These are phyloP conservation scores for Carassius gibelio DNA, from an alignment of 2,113 vertebrate species.

Conservation along the genomic window DNA sequence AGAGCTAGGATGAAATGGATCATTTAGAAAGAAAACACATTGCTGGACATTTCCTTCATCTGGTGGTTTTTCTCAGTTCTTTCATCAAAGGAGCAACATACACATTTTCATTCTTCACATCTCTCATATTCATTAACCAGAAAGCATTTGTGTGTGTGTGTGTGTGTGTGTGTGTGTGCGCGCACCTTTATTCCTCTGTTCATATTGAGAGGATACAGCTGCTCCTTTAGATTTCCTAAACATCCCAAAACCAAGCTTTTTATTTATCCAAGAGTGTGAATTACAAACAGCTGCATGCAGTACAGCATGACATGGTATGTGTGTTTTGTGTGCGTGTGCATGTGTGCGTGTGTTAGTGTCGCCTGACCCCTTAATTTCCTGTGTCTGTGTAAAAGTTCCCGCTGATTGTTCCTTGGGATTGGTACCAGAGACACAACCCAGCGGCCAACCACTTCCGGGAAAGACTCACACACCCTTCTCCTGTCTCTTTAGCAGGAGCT, in stretches of 20 bases:
- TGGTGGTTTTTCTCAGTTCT: constrained; percentile 26
- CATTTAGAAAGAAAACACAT: constrained; percentile 41
- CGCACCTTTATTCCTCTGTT: constrained; percentile 10
- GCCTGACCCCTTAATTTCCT: constrained; percentile 42
- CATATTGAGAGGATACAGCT: constrained; percentile 42
- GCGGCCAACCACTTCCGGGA: constrained; percentile 35
- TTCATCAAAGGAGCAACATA: constrained; percentile 28
- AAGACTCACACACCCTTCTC: constrained; percentile 21
- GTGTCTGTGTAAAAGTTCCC: constrained; percentile 36
- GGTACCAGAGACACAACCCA: constrained; percentile 32
- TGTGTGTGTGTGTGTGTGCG: constrained; percentile 7
- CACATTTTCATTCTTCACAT: constrained; percentile 23
- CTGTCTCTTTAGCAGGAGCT: constrained; percentile 27
- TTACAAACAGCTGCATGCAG: constrained; percentile 41
- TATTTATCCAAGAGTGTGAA: constrained; percentile 36
- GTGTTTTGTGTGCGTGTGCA: not conserved
- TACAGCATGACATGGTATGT: not conserved
- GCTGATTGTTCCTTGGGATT: constrained; percentile 34
- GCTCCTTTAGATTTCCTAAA: constrained; percentile 41
- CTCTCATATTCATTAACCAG: constrained; percentile 24
- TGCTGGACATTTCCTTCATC: constrained; percentile 27
- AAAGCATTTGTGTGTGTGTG: not conserved
- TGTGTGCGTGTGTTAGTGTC: not conserved
- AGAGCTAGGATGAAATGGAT: constrained; percentile 28
- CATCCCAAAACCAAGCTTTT: constrained; percentile 36